Percentiles rank a stretch among this genome's conserved stretches.
These are phyloP conservation scores for Cynodonichthys magdalenae DNA, from an alignment of 2,797 vertebrate genomes.

Conservation along the genomic window DNA sequence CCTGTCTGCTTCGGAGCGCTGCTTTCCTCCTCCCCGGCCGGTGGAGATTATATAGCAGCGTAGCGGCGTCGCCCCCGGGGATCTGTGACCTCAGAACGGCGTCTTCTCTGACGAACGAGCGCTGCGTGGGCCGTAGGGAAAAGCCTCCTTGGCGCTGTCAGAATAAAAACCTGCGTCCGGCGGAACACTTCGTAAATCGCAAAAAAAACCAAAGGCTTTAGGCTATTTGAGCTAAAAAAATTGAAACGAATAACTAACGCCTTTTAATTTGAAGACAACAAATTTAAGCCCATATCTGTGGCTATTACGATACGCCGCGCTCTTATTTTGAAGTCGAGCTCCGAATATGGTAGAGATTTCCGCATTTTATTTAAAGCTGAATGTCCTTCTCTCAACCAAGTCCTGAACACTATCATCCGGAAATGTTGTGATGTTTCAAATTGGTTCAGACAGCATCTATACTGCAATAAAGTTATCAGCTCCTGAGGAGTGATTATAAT, in stretches of 20 bases:
- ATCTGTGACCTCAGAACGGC: slow-evolving; percentile 73
- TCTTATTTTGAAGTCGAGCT: slow-evolving; percentile 73
- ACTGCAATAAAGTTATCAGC: slow-evolving; percentile 38
- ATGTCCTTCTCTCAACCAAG: slow-evolving; percentile 50
- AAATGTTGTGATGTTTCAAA: slow-evolving; percentile 71
- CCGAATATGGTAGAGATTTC: slow-evolving; percentile 82
- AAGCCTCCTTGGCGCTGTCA: slow-evolving; percentile 68
- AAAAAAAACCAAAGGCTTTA: fast-evolving
- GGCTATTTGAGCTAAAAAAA: fast-evolving
- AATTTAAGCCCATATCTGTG: fast-evolving
- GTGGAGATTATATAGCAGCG: slow-evolving; percentile 61
- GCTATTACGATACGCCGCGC: fast-evolving
- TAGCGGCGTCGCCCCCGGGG: slow-evolving; percentile 62
- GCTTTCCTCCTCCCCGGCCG: slow-evolving; percentile 41
- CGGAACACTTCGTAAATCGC: neutral
- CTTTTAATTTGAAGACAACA: fast-evolving
- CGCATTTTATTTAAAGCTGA: slow-evolving; percentile 79
- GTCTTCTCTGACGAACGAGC: slow-evolving; percentile 74
- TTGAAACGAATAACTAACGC: fast-evolving
- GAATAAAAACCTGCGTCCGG: slow-evolving; percentile 57
- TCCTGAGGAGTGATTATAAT: neutral
- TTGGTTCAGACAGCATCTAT: slow-evolving; percentile 31
- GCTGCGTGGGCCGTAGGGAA: slow-evolving; percentile 70
- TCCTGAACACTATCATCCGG: slow-evolving; percentile 71
- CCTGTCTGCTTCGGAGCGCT: slow-evolving; percentile 43